Evolutionary conservation across 2,888 invertebrate genomes (phyloP).

Genomic region (Byasa hedistus): DNA sequence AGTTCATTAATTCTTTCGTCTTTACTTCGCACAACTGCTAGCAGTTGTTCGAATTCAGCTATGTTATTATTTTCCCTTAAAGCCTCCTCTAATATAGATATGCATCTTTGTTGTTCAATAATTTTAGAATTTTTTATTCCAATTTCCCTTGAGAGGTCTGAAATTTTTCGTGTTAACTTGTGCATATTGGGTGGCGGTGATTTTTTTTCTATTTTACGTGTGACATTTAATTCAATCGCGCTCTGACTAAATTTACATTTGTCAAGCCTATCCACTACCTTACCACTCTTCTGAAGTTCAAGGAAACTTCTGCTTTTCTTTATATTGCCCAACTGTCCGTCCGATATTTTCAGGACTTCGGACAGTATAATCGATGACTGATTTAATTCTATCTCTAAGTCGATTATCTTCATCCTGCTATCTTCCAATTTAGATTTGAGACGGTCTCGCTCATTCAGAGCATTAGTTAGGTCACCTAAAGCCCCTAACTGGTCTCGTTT

Average conservation of each 20-base stretch:
- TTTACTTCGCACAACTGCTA: conserved; percentile 80
- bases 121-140: conserved; percentile 76
- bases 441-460: conserved; percentile 58
- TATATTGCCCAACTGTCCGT: conserved; percentile 59
- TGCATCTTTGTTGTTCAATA: conserved; percentile 77
- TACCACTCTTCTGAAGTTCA: conserved; percentile 79
- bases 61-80: conserved; percentile 79
- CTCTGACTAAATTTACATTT: conserved; percentile 73
- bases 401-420: conserved; percentile 69
- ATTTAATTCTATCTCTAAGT: conserved; percentile 77
- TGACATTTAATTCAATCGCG: conserved; percentile 57
- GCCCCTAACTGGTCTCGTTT: conserved; percentile 64
- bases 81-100: conserved; percentile 76
- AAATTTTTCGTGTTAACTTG: conserved; percentile 65
- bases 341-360: conserved; percentile 72
- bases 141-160: conserved; percentile 69
- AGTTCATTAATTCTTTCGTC: conserved; percentile 87
- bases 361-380: conserved; percentile 76
- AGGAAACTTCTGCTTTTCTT: conserved; percentile 72
- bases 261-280: conserved; percentile 80
- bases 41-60: conserved; percentile 79
- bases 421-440: conserved; percentile 65
- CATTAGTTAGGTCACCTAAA: conserved; percentile 59
- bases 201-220: conserved; percentile 48
- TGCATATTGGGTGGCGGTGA: conserved; percentile 52